phyloP scores from a whole-genome alignment of 2,797 vertebrate species.

The Gymnothorax reevesii region DNA sequence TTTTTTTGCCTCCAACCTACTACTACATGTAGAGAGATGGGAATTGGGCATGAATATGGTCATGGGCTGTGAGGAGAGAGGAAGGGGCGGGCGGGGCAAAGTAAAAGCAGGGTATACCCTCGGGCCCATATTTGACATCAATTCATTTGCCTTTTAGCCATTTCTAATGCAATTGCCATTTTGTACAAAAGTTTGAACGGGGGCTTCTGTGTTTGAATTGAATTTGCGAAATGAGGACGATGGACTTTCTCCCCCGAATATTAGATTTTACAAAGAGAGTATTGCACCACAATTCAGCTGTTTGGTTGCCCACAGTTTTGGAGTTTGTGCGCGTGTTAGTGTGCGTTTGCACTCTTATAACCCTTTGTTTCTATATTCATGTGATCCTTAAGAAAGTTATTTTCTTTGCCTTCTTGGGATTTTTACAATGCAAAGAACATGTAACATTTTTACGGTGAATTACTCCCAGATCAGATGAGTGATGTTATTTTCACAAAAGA shows the following conservation, averaged over 20 bases:
- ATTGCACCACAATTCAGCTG: neutral
- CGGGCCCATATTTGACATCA: slow-evolving; percentile 60
- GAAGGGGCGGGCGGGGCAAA: slow-evolving; percentile 20
- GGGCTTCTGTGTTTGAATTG: slow-evolving; percentile 54
- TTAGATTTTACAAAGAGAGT: neutral
- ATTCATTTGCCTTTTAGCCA: slow-evolving; percentile 42
- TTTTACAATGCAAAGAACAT: neutral
- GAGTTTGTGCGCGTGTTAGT: neutral
- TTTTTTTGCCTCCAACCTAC: slow-evolving; percentile 45
- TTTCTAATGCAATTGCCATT: slow-evolving; percentile 69
- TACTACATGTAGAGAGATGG: slow-evolving; percentile 30
- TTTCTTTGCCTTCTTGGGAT: neutral
- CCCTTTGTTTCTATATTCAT: neutral
- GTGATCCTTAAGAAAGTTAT: neutral
- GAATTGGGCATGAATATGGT: slow-evolving; percentile 25
- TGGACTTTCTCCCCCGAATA: neutral
- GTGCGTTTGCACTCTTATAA: neutral
- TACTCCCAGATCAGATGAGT: neutral
- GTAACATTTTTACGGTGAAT: neutral
- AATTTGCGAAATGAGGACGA: slow-evolving; percentile 11
- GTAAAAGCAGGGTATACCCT: slow-evolving; percentile 50
- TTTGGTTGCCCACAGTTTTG: neutral
- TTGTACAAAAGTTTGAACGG: slow-evolving; percentile 68
- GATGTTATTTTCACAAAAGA: neutral
- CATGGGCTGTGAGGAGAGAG: slow-evolving; percentile 36